A percentile compares a stretch with the other conserved stretches of the same genome.
phyloP scores from a whole-genome alignment of 1,140 invertebrate genomes.

The Macrobrachium rosenbergii region DNA sequence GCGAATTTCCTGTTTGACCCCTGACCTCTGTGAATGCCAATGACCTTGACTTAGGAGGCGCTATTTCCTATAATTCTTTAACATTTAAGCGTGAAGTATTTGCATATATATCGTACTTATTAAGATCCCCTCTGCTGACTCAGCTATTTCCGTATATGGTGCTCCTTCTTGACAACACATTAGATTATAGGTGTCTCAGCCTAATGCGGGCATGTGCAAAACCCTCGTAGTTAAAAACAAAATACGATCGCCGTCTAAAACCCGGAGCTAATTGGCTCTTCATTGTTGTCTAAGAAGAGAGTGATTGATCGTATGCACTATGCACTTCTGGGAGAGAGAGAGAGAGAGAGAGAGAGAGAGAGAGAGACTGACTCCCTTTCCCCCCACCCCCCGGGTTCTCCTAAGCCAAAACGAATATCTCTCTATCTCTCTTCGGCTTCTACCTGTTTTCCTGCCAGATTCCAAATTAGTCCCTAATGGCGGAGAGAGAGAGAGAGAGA shows the following conservation, averaged over 20 bases:
- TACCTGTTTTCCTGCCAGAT: slow-evolving; percentile 5
- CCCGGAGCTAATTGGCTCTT: background rate
- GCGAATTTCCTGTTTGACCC: too few relatives aligned
- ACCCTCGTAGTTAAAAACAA: too few relatives aligned
- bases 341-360: slow-evolving; percentile 28
- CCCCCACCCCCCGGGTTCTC: background rate
- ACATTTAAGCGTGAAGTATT: too few relatives aligned
- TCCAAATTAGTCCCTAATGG: background rate
- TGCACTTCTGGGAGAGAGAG: background rate
- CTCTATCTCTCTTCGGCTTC: slow-evolving; percentile 38
- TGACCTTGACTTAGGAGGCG: too few relatives aligned
- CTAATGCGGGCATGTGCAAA: too few relatives aligned
- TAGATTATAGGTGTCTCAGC: too few relatives aligned
- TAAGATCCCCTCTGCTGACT: too few relatives aligned
- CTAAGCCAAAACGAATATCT: background rate
- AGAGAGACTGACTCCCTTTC: background rate
- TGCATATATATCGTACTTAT: too few relatives aligned
- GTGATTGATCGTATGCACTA: background rate
- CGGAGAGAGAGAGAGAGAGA: background rate
- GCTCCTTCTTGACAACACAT: too few relatives aligned
- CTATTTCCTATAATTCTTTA: too few relatives aligned
- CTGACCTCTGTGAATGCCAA: too few relatives aligned
- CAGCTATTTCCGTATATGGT: too few relatives aligned
- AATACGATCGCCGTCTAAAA: background rate
- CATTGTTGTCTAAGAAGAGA: background rate